Base-by-base conservation (phyloP, 1,140 invertebrate genomes). In the Drosophila kepulauana region DNA sequence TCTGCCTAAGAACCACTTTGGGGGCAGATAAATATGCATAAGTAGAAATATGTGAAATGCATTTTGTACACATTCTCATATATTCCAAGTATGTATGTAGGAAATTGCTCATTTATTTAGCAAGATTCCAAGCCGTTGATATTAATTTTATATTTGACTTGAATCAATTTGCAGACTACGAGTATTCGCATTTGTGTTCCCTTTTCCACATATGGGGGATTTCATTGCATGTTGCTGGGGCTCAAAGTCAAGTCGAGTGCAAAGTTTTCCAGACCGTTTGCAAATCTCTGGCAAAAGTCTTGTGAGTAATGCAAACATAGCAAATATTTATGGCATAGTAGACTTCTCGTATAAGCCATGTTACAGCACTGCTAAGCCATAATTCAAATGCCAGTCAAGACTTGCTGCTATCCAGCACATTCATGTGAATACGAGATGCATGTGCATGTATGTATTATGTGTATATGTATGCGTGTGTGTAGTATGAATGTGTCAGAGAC, bases 281-380 rank as follows among this genome's bases (percentile, higher is more conserved):
- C 85, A 88, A 88, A 88, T 88, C 85, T 78, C 81, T 80, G 74
- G 79, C 63, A 81, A 75, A 84, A 89, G 82, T 87, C 84, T 85
- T 80, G 75, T 79, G 81, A 89, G 86, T 71, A 89, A 89, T 88
- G 85, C 86, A 90, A 88, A 79, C 86, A 89, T 73, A 68, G 81
- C 79, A 89, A 89, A 88, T 85, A 88, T 88, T 89, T 88, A 88
- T 88, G 78, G 78, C 75, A 75, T 81, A 62, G 43, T 81, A 69
- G 49, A 61, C 57, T 57, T 43, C 54, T 74, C 57, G 49, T 43
- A 85, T 81, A 88, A 84, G 81, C 85, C 84, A 71, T 85, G 85
- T 74, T 59, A 67, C 78, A 81, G 81, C 78, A 80, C 81, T 90
- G 82, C 81, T 85, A 85, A 85, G 86, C 75, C 81, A 90, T 89